A percentile compares a stretch with the other conserved stretches of the same genome.
These are phyloP conservation scores for Andrena marginata DNA, from an alignment of 2,888 invertebrate species.

Conservation along the genomic window DNA sequence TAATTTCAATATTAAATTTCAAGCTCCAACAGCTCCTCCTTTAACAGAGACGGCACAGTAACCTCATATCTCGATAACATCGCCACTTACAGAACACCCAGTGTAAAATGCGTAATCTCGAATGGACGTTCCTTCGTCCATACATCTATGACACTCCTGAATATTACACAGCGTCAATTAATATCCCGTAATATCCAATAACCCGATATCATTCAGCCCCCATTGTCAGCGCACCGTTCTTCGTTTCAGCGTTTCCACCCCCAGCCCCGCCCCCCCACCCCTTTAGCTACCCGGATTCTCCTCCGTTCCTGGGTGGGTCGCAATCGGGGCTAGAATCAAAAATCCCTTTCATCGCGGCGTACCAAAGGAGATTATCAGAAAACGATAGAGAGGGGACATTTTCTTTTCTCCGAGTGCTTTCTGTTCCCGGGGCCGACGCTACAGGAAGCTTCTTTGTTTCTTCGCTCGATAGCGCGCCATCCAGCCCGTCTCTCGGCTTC, in stretches of 20 bases:
- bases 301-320: too few relatives aligned
- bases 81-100: too few relatives aligned
- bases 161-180: not conserved
- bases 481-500: slow-evolving; percentile 1
- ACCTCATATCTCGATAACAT: too few relatives aligned
- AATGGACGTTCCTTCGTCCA: too few relatives aligned
- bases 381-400: slow-evolving; percentile 60
- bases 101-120: too few relatives aligned
- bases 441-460: slow-evolving; percentile 62
- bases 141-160: not conserved
- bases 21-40: too few relatives aligned
- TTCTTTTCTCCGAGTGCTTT: slow-evolving; percentile 37
- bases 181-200: not conserved
- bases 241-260: not conserved
- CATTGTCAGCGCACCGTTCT: not conserved
- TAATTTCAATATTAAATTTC: too few relatives aligned
- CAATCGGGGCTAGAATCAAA: slow-evolving; percentile 4
- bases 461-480: slow-evolving; percentile 53
- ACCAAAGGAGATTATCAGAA: slow-evolving; percentile 65
- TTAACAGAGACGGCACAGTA: too few relatives aligned
- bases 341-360: slow-evolving; percentile 4
- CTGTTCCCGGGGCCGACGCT: slow-evolving; percentile 26
- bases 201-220: not conserved
- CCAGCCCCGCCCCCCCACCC: too few relatives aligned
- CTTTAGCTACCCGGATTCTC: not conserved